These are phyloP conservation scores for Notiomystis cincta DNA, from an alignment of 2,113 vertebrate genomes.

Conservation along the genomic window DNA sequence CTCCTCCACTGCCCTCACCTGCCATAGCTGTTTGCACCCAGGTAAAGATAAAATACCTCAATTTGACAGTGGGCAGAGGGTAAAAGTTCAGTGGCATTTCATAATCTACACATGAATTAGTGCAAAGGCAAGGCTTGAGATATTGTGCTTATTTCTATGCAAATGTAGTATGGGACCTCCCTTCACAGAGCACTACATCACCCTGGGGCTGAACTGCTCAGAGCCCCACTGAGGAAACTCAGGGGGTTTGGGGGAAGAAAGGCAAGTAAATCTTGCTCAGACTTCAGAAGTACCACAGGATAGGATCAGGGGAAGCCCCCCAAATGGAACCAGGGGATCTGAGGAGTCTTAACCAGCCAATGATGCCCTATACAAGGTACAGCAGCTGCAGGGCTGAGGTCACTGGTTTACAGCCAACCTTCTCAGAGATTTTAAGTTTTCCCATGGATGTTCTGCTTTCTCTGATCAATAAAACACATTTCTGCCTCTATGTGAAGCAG, in stretches of 20 bases:
- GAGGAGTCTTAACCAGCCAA: background rate
- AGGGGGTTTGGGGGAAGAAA: background rate
- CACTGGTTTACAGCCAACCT: background rate
- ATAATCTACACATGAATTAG: background rate
- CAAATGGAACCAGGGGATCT: background rate
- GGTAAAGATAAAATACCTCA: background rate
- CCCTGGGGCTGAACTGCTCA: background rate
- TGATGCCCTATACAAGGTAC: background rate
- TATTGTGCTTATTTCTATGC: background rate
- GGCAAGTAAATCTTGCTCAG: background rate
- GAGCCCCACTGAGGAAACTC: background rate
- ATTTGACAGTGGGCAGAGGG: background rate
- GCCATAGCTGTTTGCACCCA: background rate
- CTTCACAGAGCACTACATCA: background rate
- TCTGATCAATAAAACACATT: background rate
- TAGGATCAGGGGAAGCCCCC: background rate
- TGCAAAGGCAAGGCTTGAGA: background rate
- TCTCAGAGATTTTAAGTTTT: background rate
- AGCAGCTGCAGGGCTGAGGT: background rate
- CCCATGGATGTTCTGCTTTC: background rate
- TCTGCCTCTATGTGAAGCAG: background rate
- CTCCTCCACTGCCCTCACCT: background rate
- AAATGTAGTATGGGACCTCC: background rate
- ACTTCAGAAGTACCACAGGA: background rate
- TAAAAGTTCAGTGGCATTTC: background rate